phyloP scores from a whole-genome alignment of 2,113 vertebrate genomes.

The Pedionomus torquatus region DNA sequence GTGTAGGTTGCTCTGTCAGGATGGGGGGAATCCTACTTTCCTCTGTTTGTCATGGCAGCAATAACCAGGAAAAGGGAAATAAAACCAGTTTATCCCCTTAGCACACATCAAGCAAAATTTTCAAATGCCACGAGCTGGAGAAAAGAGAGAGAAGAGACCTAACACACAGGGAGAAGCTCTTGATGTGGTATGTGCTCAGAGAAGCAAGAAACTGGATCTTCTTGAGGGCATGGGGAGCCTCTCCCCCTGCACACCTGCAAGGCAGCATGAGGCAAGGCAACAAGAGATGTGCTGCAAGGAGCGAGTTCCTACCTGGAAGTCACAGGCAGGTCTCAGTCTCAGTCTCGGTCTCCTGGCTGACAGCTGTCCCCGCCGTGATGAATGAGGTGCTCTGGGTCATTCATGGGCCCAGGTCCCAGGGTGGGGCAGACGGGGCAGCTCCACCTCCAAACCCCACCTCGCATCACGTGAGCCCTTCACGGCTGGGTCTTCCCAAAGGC shows the following conservation, averaged over 20 bases:
- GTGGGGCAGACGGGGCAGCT: not conserved
- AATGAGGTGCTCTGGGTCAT: not conserved
- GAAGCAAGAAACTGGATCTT: not conserved
- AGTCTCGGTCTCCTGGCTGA: not conserved
- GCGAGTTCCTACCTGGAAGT: constrained; percentile 9
- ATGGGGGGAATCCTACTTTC: not conserved
- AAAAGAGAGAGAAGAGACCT: not conserved
- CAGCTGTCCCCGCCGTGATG: not conserved
- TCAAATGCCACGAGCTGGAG: not conserved
- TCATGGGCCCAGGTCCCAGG: not conserved
- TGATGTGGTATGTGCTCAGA: not conserved
- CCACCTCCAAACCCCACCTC: not conserved
- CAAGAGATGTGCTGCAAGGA: not conserved
- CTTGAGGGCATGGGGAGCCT: not conserved
- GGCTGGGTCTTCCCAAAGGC: not conserved
- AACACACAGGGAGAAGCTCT: not conserved
- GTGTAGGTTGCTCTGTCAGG: not conserved
- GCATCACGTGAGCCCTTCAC: not conserved
- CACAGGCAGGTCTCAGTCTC: rapidly evolving
- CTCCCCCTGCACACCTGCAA: not conserved
- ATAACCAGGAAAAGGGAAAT: not conserved
- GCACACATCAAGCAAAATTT: not conserved
- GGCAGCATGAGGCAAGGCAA: not conserved
- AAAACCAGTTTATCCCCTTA: not conserved
- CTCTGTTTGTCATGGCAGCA: not conserved